These are phyloP conservation scores for Coremacera marginata DNA, from an alignment of 2,888 invertebrate species.

Conservation along the genomic window DNA sequence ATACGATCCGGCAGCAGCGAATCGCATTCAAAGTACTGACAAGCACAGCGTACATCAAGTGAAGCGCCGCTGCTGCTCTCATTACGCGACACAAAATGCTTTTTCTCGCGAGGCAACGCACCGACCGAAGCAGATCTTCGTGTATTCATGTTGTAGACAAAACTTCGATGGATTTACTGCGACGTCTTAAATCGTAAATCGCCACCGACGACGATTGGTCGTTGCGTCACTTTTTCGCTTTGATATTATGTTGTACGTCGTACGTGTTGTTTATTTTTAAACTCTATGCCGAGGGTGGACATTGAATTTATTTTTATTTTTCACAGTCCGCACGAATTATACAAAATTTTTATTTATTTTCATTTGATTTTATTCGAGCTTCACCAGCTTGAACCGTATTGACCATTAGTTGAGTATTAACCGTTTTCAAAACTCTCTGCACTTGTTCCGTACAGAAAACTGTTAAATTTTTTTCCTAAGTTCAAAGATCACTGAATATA, in stretches of 20 bases:
- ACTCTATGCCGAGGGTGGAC: slow-evolving; percentile 59
- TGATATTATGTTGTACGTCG: background rate
- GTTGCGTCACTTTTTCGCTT: slow-evolving; percentile 41
- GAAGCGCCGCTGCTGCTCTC: slow-evolving; percentile 80
- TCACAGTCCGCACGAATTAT: slow-evolving; percentile 12
- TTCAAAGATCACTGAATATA: background rate
- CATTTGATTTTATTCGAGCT: background rate
- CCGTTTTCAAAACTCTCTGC: background rate
- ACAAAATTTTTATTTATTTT: background rate
- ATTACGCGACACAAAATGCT: slow-evolving; percentile 78
- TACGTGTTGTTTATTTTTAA: slow-evolving; percentile 60
- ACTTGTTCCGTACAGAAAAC: background rate
- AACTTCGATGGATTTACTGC: background rate
- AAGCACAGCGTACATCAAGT: slow-evolving; percentile 86
- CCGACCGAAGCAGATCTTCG: slow-evolving; percentile 80
- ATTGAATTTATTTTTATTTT: slow-evolving; percentile 59
- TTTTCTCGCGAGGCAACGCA: slow-evolving; percentile 74
- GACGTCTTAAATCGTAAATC: background rate
- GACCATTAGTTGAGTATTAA: background rate
- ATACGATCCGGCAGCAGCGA: slow-evolving; percentile 82
- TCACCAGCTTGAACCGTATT: too few relatives aligned
- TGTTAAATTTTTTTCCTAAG: background rate
- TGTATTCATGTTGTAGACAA: slow-evolving; percentile 57
- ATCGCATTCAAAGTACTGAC: slow-evolving; percentile 87
- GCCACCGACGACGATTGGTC: slow-evolving; percentile 1